These are phyloP conservation scores for Euspilapteryx auroguttella DNA, from an alignment of 2,888 invertebrate genomes.

Conservation along the genomic window DNA sequence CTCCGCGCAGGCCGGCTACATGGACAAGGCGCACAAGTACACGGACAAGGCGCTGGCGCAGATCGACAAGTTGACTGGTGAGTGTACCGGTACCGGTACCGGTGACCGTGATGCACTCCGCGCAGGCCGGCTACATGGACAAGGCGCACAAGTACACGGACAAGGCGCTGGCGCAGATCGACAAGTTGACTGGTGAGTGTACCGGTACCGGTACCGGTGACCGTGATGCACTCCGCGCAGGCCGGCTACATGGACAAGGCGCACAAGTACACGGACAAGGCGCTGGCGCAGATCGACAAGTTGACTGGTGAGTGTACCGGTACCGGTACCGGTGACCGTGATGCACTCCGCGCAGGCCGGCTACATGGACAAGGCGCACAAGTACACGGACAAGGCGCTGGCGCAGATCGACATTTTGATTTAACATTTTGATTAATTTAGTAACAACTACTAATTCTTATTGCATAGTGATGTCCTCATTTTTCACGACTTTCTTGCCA, in stretches of 20 bases:
- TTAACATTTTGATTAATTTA: no score
- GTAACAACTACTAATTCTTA: no score
- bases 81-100: no score
- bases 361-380: conserved; percentile 98
- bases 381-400: conserved; percentile 95
- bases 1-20: conserved; percentile 98
- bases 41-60: conserved; percentile 95
- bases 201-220: no score
- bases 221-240: conserved; percentile 99
- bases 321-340: conserved; percentile 94
- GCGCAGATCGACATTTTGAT: conserved; percentile 96
- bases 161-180: conserved; percentile 95
- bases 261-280: conserved; percentile 97
- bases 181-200: conserved; percentile 84
- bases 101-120: conserved; percentile 97
- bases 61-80: conserved; percentile 92
- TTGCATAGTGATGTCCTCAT: no score
- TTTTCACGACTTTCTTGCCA: no score
- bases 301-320: conserved; percentile 79
- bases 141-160: conserved; percentile 98
- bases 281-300: conserved; percentile 94
- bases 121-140: conserved; percentile 99
- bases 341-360: conserved; percentile 99
- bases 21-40: conserved; percentile 99
- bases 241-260: conserved; percentile 99